Conservation (phyloP, 2,797 vertebrate genomes). For the Gymnoscopelus microlampas region DNA sequence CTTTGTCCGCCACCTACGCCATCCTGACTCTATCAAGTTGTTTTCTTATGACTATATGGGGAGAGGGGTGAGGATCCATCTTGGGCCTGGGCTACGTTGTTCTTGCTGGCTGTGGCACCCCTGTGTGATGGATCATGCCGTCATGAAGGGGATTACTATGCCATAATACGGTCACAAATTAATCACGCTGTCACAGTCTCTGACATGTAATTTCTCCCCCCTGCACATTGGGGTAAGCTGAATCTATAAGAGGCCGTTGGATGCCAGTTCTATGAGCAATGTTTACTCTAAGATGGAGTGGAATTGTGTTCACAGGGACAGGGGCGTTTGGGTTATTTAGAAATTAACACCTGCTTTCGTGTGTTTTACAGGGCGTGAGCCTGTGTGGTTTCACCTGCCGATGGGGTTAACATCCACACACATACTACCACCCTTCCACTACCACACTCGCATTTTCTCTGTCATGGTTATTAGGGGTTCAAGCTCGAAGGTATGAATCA, state of each 20-base stretch:
- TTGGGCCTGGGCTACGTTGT: constrained; percentile 10
- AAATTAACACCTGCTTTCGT: constrained; percentile 31
- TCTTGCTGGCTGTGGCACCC: too few relatives aligned
- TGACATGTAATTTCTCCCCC: constrained; percentile 71
- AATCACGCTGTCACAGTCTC: constrained; percentile 73
- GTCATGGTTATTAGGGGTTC: too few relatives aligned
- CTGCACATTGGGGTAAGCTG: constrained; percentile 45
- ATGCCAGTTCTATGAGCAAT: constrained; percentile 46
- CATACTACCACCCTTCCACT: too few relatives aligned
- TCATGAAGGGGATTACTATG: constrained; percentile 64
- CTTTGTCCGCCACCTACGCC: background rate
- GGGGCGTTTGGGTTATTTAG: constrained; percentile 25
- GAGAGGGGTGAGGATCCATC: constrained; percentile 46
- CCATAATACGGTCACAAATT: constrained; percentile 70
- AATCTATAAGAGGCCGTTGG: constrained; percentile 55
- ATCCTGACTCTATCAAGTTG: constrained; percentile 56
- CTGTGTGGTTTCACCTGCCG: background rate
- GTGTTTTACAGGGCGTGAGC: background rate
- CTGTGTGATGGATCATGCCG: constrained; percentile 59
- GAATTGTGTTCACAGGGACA: constrained; percentile 1
- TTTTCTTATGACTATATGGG: constrained; percentile 61
- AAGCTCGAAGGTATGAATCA: too few relatives aligned
- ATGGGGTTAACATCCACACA: too few relatives aligned
- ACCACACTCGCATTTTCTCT: too few relatives aligned
- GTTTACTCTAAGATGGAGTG: constrained; percentile 30